Percentiles rank a stretch among this genome's conserved stretches.
Conservation (phyloP, 30 jellyfish, hydroid and myxozoan species). For the Turritopsis rubra region DNA sequence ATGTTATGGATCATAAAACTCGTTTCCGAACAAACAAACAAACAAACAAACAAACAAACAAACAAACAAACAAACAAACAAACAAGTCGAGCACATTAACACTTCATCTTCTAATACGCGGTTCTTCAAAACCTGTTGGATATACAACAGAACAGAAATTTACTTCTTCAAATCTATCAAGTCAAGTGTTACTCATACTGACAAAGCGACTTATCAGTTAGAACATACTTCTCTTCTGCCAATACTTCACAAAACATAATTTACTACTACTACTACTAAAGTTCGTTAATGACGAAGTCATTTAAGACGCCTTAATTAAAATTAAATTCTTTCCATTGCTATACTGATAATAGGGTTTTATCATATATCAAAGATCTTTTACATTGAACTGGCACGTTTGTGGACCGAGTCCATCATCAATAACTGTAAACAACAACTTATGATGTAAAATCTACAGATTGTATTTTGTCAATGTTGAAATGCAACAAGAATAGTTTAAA, state of each 20-base stretch:
- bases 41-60: too few species aligned
- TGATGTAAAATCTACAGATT: not conserved
- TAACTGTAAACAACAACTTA: not conserved
- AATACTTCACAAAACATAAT: not conserved
- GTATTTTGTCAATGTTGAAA: not conserved
- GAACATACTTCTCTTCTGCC: not conserved
- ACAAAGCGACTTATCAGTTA: too few species aligned
- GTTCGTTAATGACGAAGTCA: not conserved
- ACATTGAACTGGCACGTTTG: not conserved
- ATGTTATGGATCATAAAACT: too few species aligned
- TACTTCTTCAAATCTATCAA: too few species aligned
- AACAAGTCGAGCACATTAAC: too few species aligned
- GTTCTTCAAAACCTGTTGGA: too few species aligned
- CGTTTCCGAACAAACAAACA: too few species aligned
- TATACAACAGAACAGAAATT: too few species aligned
- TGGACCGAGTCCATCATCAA: not conserved
- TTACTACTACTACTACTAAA: too few species aligned
- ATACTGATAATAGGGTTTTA: not conserved
- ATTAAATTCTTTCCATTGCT: not conserved
- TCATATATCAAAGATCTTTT: not conserved
- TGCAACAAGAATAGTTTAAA: not conserved
- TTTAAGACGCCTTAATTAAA: not conserved
- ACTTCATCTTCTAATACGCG: too few species aligned
- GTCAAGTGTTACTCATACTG: too few species aligned
- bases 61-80: too few species aligned